Conservation (phyloP, 2,797 vertebrate species). For the Pipistrellus pipistrellus region DNA sequence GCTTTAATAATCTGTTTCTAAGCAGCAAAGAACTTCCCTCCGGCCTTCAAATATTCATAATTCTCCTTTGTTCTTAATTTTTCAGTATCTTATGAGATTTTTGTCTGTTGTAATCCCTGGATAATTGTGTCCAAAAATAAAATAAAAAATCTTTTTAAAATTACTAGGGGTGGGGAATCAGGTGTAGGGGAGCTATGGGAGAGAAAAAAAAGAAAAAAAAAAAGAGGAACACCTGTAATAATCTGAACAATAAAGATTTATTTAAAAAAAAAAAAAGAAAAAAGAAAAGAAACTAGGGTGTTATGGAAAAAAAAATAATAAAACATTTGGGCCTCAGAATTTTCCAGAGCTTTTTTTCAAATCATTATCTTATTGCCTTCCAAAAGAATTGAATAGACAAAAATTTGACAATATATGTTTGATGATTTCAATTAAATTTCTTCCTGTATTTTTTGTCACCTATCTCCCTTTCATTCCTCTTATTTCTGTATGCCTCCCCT, state of each 20-base stretch:
- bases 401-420: neutral
- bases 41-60: neutral
- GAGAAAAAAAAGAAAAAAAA: no score
- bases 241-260: no score
- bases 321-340: neutral
- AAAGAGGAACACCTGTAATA: no score
- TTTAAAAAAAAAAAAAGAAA: no score
- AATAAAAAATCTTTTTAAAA: neutral
- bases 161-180: neutral
- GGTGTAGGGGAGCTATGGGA: no score
- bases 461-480: neutral
- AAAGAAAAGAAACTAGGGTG: neutral
- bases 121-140: neutral
- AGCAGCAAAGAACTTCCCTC: slow-evolving; percentile 26
- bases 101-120: slow-evolving; percentile 14
- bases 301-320: neutral
- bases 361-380: neutral
- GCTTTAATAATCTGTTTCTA: slow-evolving; percentile 64
- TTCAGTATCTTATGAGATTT: neutral
- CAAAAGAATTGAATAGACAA: neutral
- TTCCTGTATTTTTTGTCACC: neutral
- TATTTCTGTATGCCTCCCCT: neutral
- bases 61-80: slow-evolving; percentile 26
- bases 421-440: neutral
- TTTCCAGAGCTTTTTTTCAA: neutral